A percentile compares a stretch with the other conserved stretches of the same genome.
phyloP scores from a whole-genome alignment of 2,888 invertebrate species.

The Polia nebulosa region DNA sequence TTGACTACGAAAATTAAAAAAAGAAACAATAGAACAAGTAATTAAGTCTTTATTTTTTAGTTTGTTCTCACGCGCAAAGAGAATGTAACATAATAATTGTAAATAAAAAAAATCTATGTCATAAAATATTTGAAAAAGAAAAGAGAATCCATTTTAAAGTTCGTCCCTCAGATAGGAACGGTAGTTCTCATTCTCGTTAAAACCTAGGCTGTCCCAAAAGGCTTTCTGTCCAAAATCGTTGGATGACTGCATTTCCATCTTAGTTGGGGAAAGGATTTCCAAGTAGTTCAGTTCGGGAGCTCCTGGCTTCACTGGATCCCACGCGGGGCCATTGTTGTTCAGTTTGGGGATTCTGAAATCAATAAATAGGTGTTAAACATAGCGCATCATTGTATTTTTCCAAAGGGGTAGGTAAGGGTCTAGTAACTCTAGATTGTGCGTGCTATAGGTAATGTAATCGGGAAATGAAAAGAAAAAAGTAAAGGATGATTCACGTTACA shows the following conservation, averaged over 20 bases:
- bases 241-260: constrained; percentile 83
- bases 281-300: constrained; percentile 87
- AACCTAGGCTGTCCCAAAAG: constrained; percentile 92
- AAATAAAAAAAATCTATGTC: background rate
- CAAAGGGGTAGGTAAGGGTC: background rate
- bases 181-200: constrained; percentile 91
- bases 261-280: constrained; percentile 87
- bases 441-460: background rate
- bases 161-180: constrained; percentile 81
- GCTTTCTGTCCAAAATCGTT: constrained; percentile 89
- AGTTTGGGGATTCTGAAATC: constrained; percentile 84
- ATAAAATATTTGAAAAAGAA: background rate
- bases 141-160: constrained; percentile 72
- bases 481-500: too few species aligned
- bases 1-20: background rate
- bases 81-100: background rate
- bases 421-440: background rate
- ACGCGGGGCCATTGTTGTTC: constrained; percentile 76
- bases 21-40: too few species aligned
- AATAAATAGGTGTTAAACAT: background rate
- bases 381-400: background rate
- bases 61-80: constrained; percentile 4
- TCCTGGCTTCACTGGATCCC: constrained; percentile 86
- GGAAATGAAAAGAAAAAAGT: too few species aligned
- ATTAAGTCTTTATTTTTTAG: constrained; percentile 27